A percentile compares a stretch with the other conserved stretches of the same genome.
Evolutionary conservation across 2,797 vertebrate species (phyloP).

Genomic region (Anguilla anguilla): DNA sequence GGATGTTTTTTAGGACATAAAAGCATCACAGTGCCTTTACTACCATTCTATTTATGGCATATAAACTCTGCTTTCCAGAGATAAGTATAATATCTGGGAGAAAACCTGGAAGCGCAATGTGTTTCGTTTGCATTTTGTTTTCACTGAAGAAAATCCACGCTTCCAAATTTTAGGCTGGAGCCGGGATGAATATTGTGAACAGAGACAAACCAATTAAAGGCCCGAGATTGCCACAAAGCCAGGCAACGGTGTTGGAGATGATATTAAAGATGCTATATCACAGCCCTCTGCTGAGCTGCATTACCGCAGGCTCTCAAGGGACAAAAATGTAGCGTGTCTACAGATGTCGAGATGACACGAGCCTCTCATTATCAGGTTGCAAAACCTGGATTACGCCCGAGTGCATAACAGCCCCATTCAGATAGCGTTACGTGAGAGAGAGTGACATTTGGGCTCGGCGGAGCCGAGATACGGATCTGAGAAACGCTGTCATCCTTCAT

Average conservation of each 20-base stretch:
- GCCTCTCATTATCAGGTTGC: conserved; percentile 36
- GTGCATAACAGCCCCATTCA: neutral
- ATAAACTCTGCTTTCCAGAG: neutral
- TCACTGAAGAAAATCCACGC: neutral
- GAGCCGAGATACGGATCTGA: neutral
- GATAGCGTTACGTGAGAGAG: neutral
- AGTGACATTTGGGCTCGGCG: neutral
- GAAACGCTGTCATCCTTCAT: neutral
- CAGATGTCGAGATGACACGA: conserved; percentile 34
- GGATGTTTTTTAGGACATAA: neutral
- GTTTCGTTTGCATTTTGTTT: neutral
- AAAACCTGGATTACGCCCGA: conserved; percentile 34
- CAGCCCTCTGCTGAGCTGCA: neutral
- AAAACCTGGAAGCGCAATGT: neutral
- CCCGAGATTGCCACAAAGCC: neutral
- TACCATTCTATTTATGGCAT: neutral
- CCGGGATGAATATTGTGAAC: neutral
- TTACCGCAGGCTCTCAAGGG: conserved; percentile 18
- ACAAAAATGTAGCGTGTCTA: conserved; percentile 39
- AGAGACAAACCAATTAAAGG: conserved; percentile 22
- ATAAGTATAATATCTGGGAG: neutral
- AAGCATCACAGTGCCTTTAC: neutral
- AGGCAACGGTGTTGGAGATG: neutral
- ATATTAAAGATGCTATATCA: neutral
- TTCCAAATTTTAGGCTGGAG: neutral